Conservation (phyloP, 2,797 vertebrate species). For the Spondyliosoma cantharus region DNA sequence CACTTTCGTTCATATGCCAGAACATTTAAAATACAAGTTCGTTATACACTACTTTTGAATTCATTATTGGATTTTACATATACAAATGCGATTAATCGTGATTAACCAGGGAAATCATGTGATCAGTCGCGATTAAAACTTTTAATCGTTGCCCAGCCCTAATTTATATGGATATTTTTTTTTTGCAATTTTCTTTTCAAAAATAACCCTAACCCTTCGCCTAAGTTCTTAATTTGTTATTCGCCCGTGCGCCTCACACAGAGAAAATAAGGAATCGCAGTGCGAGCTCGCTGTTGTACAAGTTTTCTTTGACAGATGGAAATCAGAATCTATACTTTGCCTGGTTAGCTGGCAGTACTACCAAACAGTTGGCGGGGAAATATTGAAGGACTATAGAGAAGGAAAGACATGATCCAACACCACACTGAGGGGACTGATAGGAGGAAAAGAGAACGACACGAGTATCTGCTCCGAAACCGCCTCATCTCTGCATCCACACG, state of each 20-base stretch:
- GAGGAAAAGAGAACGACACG: constrained; percentile 17
- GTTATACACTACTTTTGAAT: too few species aligned
- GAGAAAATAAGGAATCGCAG: background rate
- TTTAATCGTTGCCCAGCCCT: too few species aligned
- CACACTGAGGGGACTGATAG: constrained; percentile 38
- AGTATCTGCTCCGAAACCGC: constrained; percentile 18
- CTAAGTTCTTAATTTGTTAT: background rate
- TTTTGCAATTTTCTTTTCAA: too few species aligned
- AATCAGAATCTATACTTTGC: constrained; percentile 44
- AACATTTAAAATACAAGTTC: too few species aligned
- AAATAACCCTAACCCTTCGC: too few species aligned
- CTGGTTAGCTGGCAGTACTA: constrained; percentile 37
- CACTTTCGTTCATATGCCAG: too few species aligned
- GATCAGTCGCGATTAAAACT: too few species aligned
- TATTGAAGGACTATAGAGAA: constrained; percentile 36
- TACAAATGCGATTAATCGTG: too few species aligned
- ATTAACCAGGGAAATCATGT: too few species aligned
- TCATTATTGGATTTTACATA: too few species aligned
- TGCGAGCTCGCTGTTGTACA: constrained; percentile 28
- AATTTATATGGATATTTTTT: too few species aligned
- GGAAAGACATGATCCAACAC: constrained; percentile 22
- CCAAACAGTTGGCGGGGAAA: constrained; percentile 47
- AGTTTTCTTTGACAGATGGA: constrained; percentile 50
- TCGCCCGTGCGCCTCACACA: constrained; percentile 8
- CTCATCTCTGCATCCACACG: constrained; percentile 21